phyloP scores from a whole-genome alignment of 2,888 invertebrate genomes.

The Agrochola circellaris region DNA sequence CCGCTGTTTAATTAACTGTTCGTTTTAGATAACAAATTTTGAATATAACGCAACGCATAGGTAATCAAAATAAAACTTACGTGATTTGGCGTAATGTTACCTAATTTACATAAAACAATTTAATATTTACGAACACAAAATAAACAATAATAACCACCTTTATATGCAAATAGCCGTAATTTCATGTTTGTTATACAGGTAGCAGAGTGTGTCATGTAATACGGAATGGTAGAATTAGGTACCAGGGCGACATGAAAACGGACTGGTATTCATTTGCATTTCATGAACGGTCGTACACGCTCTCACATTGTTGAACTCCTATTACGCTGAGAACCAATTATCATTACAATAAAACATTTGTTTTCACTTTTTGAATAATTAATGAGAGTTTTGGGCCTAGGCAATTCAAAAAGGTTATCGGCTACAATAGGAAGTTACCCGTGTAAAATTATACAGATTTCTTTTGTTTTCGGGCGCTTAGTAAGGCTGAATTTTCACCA shows the following conservation, averaged over 20 bases:
- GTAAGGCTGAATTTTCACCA: too few species aligned
- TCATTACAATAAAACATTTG: constrained; percentile 46
- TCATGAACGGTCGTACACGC: constrained; percentile 52
- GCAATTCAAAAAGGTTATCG: constrained; percentile 10
- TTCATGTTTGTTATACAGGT: constrained; percentile 42
- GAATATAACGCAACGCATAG: background rate
- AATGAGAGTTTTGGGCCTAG: constrained; percentile 1
- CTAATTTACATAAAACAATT: constrained; percentile 35
- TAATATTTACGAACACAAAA: constrained; percentile 29
- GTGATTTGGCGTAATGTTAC: constrained; percentile 37
- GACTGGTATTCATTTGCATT: constrained; percentile 65
- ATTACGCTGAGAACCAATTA: constrained; percentile 45
- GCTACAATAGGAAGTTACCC: background rate
- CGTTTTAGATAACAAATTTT: background rate
- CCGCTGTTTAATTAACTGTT: background rate
- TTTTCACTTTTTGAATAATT: constrained; percentile 26
- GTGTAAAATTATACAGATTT: constrained; percentile 4
- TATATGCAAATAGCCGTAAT: constrained; percentile 39
- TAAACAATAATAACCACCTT: constrained; percentile 14
- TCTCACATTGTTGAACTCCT: constrained; percentile 51
- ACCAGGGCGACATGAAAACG: constrained; percentile 61
- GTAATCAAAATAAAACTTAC: constrained; percentile 25
- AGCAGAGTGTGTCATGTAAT: constrained; percentile 34
- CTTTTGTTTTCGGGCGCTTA: constrained; percentile 23
- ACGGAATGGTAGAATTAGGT: constrained; percentile 39